Percentiles rank a stretch among this genome's conserved stretches.
Conservation (phyloP, 2,888 invertebrate species). For the Apodemia zela region DNA sequence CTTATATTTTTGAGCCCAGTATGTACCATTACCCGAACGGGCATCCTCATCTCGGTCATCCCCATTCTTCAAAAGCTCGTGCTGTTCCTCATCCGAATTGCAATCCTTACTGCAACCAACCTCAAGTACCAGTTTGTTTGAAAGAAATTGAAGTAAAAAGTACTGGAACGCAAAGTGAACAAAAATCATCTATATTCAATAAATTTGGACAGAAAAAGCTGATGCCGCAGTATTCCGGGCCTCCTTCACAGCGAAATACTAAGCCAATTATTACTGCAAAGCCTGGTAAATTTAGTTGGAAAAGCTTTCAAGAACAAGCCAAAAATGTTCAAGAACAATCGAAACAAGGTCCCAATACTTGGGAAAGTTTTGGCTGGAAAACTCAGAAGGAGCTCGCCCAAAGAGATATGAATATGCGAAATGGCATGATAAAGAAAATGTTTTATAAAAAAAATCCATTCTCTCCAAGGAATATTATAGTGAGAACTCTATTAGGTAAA, state of each 20-base stretch:
- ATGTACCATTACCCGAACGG: conserved; percentile 24
- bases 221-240: conserved; percentile 23
- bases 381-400: conserved; percentile 50
- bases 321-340: conserved; percentile 41
- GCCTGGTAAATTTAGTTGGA: conserved; percentile 46
- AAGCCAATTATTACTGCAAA: conserved; percentile 28
- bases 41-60: conserved; percentile 31
- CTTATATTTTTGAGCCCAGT: conserved; percentile 18
- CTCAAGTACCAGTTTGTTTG: conserved; percentile 57
- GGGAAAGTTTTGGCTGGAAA: conserved; percentile 44
- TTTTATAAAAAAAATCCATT: conserved; percentile 66
- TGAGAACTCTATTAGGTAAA: conserved; percentile 58
- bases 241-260: conserved; percentile 17
- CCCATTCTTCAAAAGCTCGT: conserved; percentile 13
- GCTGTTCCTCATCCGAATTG: conserved; percentile 26
- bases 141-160: conserved; percentile 71
- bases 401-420: conserved; percentile 55
- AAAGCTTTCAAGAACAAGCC: conserved; percentile 45
- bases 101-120: conserved; percentile 35
- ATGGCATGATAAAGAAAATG: conserved; percentile 58
- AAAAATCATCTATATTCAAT: conserved; percentile 54
- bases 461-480: conserved; percentile 57
- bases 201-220: conserved; percentile 51
- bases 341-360: conserved; percentile 39
- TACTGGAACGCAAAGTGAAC: conserved; percentile 63